Evolutionary conservation across 1,140 invertebrate species (phyloP), one percentile per base, ranked within the genome.

Genomic region (Zaprionus kolodkinae): DNA sequence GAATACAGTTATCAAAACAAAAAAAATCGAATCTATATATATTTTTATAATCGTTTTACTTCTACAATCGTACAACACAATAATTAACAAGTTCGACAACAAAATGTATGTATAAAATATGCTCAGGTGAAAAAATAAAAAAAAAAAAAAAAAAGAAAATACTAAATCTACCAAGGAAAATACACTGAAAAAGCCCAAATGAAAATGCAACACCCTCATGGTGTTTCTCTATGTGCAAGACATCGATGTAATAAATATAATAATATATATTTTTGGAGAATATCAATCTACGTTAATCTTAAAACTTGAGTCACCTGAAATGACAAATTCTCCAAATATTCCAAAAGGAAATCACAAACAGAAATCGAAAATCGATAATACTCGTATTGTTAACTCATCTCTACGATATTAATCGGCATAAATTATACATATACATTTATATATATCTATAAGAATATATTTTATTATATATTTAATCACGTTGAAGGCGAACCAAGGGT

Each of bases 21-120:
- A 21, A 21, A 21, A 21, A 21, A 55, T 33, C 40, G 36, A 45
- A 66, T 35, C 45, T 52, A 70, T 83, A 86, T 83, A 86, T 86
- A 21, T 86, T 87, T 87, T 87, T 87, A 69, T 88, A 87, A 81
- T 67, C 67, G 64, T 88, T 88, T 87, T 86, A 83, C n/a, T 59
- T 52, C 45, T 43, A 61, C 71, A 43, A 67, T 30, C 45, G 36
- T 56, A 72, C 27, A 30, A 30, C 27, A 30, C 52, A 69, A 63
- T 30, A 21, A 21, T 21, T 21, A 21, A 50, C 48, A 40, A 56
- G n/a, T 48, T 61, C 48, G 40, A 59, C 68, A 70, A 72, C 50
- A 75, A 68, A 63, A 55, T 57, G 21, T 21, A 69, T 48, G 13
- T 48, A 72, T 36, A 64, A 64, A 72, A 80, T 30, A 72, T 81